Evolutionary conservation across 1,140 invertebrate species (phyloP), one percentile per base, ranked within the genome.

Genomic region (Tetragonula clypearis): DNA sequence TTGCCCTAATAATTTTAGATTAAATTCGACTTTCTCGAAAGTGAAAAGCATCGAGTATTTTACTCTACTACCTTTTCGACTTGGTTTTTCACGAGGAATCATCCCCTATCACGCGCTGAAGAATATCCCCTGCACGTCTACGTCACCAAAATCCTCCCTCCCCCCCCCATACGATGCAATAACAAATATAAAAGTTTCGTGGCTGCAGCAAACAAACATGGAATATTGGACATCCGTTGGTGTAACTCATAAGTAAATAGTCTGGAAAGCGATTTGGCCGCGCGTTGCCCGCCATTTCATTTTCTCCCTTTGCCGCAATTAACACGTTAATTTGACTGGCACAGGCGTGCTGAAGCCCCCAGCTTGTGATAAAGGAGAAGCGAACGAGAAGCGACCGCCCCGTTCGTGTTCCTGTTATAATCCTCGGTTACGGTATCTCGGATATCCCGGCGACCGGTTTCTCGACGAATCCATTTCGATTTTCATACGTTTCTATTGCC

Each of bases 401-500:
- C 75, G 82, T 66, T 78, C 55, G 66, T 62, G 76, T 84, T 79
- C 82, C 76, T 79, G 76, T 84, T 84, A 83, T 82, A 82, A 82
- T 82, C 72, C 80, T 30, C 56, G 41, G 80, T 82, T 82, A 83
- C 81, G 81, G 74, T 83, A 83, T 83, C 81, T 78, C 73, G 17
- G 60, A 53, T 53, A 65, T 76, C 65, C 60, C 41, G 1, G 41
- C 82, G 82, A 84, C 82, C 82, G 82, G 77, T 79, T 72, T 62
- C 82, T 17, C 30, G 35, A 62, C 68, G 56, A 55, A 84, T 72
- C 56, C 82, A 79, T 84, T 84, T 62, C 82, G 82, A 84, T 84
- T 79, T 84, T 84, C 82, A 84, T 84, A 79, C 82, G 68, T 84
- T 84, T 84, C 82, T 84, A 84, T 84, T 84, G 77, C 82, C 82